Base-by-base conservation (phyloP, 1,140 invertebrate genomes). In the Drosophila saltans region DNA sequence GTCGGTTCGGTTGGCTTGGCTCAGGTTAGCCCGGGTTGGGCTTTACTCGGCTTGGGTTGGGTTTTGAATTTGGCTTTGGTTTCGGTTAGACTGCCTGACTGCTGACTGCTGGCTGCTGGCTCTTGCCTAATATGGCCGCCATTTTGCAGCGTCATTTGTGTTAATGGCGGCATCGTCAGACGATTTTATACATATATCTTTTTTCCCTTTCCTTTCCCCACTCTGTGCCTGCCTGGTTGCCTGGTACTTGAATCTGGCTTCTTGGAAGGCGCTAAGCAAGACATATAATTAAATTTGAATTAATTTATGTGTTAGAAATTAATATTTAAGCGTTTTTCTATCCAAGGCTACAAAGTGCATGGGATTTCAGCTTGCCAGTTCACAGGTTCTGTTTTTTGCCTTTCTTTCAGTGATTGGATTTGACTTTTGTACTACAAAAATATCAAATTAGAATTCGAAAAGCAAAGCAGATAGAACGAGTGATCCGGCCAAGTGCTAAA, bases 111-210 rank as follows among this genome's bases (percentile, higher is more conserved):
- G 66, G 58, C 59, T 63, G 56, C n/a, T 16, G 76, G 41, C 68
- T 89, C 83, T 89, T 84, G 80, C 80, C 84, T 83, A 83, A 88
- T 84, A 82, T 64, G 75, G 69, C 61, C 88, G 88, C 88, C 88
- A 90, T 90, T 90, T 90, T 90, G 88, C 88, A 83, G 68, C 71
- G 88, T 90, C 88, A 90, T 90, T 90, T 90, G 75, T 66, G 74
- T 88, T 90, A 90, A 90, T 90, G 86, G 86, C 88, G 88, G 83
- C 82, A 57, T 67, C 36, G 70, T 48, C 57, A 45, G 66, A 64
- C 71, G 62, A 64, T 78, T 76, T 71, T n/a, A 24, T 52, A 21
- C 9, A 24, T 52, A 21, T 24, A 24, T 52, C 26, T 52, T 8
- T 52, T 26, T 48, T 52, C 24, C 45, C 45, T 36, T 36, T 36